Conservation (phyloP, 2,888 invertebrate species). For the Chrysina gloriosa region DNA sequence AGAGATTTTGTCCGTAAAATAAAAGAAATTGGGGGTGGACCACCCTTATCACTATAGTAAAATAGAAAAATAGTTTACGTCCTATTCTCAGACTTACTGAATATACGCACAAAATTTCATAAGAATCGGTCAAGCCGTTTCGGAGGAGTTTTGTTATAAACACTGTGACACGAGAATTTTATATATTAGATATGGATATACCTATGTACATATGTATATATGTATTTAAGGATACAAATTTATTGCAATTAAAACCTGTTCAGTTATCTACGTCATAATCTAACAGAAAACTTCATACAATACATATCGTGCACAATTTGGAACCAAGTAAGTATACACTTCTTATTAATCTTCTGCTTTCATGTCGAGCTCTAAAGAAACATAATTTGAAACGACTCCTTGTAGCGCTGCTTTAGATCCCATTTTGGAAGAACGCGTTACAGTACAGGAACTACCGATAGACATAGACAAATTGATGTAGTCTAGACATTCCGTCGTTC, state of each 20-base stretch:
- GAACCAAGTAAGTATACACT: neutral
- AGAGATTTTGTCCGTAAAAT: too few relatives aligned
- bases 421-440: neutral
- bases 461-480: constrained; percentile 35
- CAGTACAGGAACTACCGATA: constrained; percentile 10
- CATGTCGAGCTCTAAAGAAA: neutral
- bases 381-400: constrained; percentile 12
- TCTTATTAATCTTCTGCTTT: constrained; percentile 11
- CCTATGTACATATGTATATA: neutral
- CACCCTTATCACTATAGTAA: too few relatives aligned
- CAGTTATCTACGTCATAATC: neutral
- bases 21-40: too few relatives aligned
- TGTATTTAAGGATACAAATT: too few relatives aligned
- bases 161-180: too few relatives aligned
- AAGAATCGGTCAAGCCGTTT: too few relatives aligned
- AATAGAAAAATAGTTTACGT: too few relatives aligned
- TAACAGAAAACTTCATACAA: neutral
- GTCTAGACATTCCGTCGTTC: constrained; percentile 21
- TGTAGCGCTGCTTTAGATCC: constrained; percentile 7
- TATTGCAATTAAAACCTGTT: too few relatives aligned
- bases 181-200: neutral
- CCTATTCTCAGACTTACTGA: too few relatives aligned
- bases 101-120: too few relatives aligned
- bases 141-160: too few relatives aligned
- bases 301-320: neutral